Percentiles rank a stretch among this genome's conserved stretches.
Conservation (phyloP, 2,888 invertebrate species). For the Thereva nobilitata region DNA sequence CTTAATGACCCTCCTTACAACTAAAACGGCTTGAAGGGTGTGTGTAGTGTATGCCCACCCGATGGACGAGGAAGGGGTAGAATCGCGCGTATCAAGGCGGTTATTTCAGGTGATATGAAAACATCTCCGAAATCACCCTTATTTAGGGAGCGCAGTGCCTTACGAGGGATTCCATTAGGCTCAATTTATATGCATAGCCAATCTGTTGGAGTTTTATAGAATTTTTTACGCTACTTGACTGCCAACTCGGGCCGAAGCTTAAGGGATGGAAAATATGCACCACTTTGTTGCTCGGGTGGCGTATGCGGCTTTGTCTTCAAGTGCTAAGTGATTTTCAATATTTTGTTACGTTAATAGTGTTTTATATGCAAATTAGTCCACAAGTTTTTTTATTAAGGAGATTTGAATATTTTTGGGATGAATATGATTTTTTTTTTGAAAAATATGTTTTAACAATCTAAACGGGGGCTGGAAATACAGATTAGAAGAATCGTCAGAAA, state of each 20-base stretch:
- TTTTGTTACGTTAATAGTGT: slow-evolving; percentile 38
- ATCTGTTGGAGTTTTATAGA: slow-evolving; percentile 57
- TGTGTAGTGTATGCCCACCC: no score
- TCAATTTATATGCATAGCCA: slow-evolving; percentile 60
- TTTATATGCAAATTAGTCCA: slow-evolving; percentile 41
- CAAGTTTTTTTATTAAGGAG: background rate
- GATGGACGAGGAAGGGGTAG: slow-evolving; percentile 6
- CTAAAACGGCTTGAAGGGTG: background rate
- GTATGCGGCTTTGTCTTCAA: slow-evolving; percentile 33
- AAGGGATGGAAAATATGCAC: slow-evolving; percentile 14
- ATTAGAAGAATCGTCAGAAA: no score
- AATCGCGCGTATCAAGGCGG: background rate
- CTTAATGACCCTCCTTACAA: slow-evolving; percentile 25
- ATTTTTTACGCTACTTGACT: slow-evolving; percentile 58
- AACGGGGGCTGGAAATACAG: no score
- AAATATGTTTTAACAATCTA: background rate
- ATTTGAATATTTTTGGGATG: background rate
- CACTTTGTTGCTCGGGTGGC: background rate
- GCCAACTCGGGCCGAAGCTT: slow-evolving; percentile 12
- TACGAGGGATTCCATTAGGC: slow-evolving; percentile 52
- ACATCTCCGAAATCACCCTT: slow-evolving; percentile 27
- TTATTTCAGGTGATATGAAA: slow-evolving; percentile 37
- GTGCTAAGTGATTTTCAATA: slow-evolving; percentile 44
- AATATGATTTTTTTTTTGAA: background rate
- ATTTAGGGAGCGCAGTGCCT: slow-evolving; percentile 28